Evolutionary conservation across 2,888 invertebrate species (phyloP).

Genomic region (Phengaris alcon): DNA sequence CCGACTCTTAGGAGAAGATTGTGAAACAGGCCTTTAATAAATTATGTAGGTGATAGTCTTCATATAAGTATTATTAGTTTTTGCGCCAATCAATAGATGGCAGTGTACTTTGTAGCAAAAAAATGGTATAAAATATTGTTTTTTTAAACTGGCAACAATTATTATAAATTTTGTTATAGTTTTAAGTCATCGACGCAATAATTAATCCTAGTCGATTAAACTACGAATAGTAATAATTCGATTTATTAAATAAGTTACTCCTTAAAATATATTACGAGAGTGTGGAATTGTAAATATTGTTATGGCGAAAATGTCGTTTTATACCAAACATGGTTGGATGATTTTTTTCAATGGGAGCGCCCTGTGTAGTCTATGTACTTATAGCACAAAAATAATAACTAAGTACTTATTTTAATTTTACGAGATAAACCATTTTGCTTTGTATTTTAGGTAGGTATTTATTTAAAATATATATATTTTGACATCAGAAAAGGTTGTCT

Average conservation of each 20-base stretch:
- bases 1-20: too few relatives aligned
- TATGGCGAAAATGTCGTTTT: conserved; percentile 50
- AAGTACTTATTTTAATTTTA: not conserved
- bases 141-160: not conserved
- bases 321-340: conserved; percentile 45
- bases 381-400: not conserved
- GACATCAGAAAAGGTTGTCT: not conserved
- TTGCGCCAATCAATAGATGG: not conserved
- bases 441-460: not conserved
- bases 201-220: not conserved
- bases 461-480: not conserved
- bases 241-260: not conserved
- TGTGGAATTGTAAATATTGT: conserved; percentile 45
- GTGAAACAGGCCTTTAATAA: not conserved
- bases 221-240: not conserved
- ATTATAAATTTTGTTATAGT: not conserved
- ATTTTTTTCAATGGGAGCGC: conserved; percentile 6
- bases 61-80: conserved; percentile 12
- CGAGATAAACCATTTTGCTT: not conserved
- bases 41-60: not conserved
- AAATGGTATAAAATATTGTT: not conserved
- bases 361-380: conserved; percentile 15
- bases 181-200: not conserved
- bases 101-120: not conserved
- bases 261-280: conserved; percentile 19